Percentiles rank a stretch among this genome's conserved stretches.
Conservation (phyloP, 2,888 invertebrate species). For the Hydroisotoma schaefferi region DNA sequence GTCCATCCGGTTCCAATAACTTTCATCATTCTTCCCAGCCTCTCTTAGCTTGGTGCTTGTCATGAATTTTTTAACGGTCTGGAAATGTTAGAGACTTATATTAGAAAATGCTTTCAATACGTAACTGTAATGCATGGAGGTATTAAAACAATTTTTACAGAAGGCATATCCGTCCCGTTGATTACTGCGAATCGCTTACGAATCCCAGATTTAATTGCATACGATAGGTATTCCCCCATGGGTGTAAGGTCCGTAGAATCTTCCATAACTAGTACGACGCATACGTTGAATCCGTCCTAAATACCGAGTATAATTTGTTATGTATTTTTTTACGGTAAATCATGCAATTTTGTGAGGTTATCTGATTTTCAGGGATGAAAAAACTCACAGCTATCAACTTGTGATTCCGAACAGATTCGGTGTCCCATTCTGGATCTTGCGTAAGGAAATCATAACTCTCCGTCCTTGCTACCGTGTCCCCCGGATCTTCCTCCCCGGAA, state of each 20-base stretch:
- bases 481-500: no score
- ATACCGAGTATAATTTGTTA: background rate
- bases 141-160: slow-evolving; percentile 13
- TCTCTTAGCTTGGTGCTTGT: slow-evolving; percentile 9
- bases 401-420: slow-evolving; percentile 17
- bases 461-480: no score
- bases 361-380: background rate
- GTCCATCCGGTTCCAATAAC: slow-evolving; percentile 26
- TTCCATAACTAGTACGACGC: slow-evolving; percentile 35
- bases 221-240: slow-evolving; percentile 28
- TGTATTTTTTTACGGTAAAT: background rate
- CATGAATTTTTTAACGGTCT: slow-evolving; percentile 35
- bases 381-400: slow-evolving; percentile 7
- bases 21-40: slow-evolving; percentile 14
- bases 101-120: background rate
- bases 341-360: slow-evolving; percentile 1
- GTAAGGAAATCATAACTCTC: background rate
- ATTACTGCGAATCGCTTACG: slow-evolving; percentile 32
- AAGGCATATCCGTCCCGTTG: slow-evolving; percentile 24
- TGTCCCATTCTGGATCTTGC: slow-evolving; percentile 24
- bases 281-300: slow-evolving; percentile 30
- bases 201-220: slow-evolving; percentile 31
- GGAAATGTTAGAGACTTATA: background rate
- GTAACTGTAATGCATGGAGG: background rate
- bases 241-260: slow-evolving; percentile 30